Base-by-base conservation (phyloP, 2,113 vertebrate species). In the Ascaphus truei region DNA sequence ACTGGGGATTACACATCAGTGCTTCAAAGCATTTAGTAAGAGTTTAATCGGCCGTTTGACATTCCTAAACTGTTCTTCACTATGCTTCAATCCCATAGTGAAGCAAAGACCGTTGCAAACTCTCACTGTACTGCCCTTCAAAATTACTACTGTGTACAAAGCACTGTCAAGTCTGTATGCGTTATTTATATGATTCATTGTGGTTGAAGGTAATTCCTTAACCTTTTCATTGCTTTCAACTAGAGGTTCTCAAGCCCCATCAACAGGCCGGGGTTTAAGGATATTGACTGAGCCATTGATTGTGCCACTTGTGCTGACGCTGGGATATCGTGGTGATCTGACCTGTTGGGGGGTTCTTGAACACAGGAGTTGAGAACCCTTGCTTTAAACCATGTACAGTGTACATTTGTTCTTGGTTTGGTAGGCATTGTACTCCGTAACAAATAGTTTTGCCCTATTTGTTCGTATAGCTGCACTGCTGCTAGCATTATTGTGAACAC, bases 31-130 rank as follows among this genome's bases (percentile, higher is more conserved):
- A 71, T 71, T 71, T 52, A 61, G 45, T n/a, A 52, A 50, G 33
- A 71, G 67, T 52, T 60, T 61, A 71, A 71, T 71, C 67, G 57
- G 56, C 67, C 67, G 12, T 71, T 71, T 71, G 67, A 71, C 56
- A 61, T 71, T 71, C 45, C 67, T 71, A 60, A 58, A 71, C 67
- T 61, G 67, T 71, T 71, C 56, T 71, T 61, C 34, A 52, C 67
- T 71, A 71, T 61, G 23, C 67, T 71, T 71, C 56, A 61, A 12
- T 61, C 45, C 39, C 52, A 51, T 58, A 37, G 67, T 52, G 57
- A 71, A 52, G 67, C 20, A 30, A 52, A 51, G 34, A 71, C 67
- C 43, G 61, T 71, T 71, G 67, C 50, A 26, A 58, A 27, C 43
- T 36, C 43, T 36, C 56, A 61, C 25, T 50, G 59, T 27, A 29